These are phyloP conservation scores for Chymomyza amoena DNA, from an alignment of 2,888 invertebrate species.

Conservation along the genomic window DNA sequence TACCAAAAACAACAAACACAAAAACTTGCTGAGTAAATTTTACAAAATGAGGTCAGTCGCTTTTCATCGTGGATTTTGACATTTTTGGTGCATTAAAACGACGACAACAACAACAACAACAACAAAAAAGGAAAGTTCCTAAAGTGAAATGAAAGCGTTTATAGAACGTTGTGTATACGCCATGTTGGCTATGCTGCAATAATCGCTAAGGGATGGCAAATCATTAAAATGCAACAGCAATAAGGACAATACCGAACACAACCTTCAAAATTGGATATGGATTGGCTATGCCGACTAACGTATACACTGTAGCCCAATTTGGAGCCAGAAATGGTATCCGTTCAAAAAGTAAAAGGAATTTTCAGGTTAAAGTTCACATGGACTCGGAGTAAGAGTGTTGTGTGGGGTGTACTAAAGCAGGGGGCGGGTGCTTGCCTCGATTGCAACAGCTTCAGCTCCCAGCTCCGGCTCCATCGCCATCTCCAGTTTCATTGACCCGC, in stretches of 20 bases:
- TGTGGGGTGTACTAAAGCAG: too few species aligned
- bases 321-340: too few species aligned
- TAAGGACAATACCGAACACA: constrained; percentile 48
- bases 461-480: too few species aligned
- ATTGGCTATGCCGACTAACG: too few species aligned
- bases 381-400: too few species aligned
- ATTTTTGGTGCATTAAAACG: constrained; percentile 48
- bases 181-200: constrained; percentile 58
- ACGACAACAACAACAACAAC: constrained; percentile 16
- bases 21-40: neutral
- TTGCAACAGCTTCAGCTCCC: too few species aligned
- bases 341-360: too few species aligned
- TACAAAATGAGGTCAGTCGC: constrained; percentile 59
- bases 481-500: too few species aligned
- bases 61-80: constrained; percentile 54
- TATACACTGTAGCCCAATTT: too few species aligned
- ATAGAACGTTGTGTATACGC: constrained; percentile 60
- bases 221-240: constrained; percentile 5
- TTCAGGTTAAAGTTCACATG: too few species aligned
- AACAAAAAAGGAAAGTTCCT: constrained; percentile 11
- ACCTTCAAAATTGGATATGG: constrained; percentile 39
- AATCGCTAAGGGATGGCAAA: constrained; percentile 52
- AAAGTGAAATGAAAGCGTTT: constrained; percentile 33
- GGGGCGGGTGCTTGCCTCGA: too few species aligned
- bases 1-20: neutral